Evolutionary conservation across 2,888 invertebrate genomes (phyloP).

Genomic region (Ashinkailepas kermadecensis): DNA sequence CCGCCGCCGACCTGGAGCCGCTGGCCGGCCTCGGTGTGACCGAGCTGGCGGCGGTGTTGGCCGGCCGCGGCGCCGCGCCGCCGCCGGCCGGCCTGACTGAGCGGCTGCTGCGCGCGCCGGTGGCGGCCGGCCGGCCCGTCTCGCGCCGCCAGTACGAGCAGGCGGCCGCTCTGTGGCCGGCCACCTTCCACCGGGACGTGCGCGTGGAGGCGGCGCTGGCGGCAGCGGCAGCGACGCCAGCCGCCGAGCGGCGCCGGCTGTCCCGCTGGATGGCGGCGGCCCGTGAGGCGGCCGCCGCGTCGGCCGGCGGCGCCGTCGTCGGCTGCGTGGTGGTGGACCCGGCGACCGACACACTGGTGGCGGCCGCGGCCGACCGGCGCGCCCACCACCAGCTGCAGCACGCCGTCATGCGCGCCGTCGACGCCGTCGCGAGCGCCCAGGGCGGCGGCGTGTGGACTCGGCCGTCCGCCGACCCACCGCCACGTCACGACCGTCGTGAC

Average conservation of each 20-base stretch:
- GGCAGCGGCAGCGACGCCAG: constrained; percentile 37
- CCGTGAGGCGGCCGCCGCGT: background rate
- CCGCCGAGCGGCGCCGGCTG: constrained; percentile 24
- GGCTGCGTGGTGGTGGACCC: constrained; percentile 64
- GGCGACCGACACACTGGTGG: constrained; percentile 49
- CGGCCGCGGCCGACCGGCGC: constrained; percentile 54
- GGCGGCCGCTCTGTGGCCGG: constrained; percentile 62
- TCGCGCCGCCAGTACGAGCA: constrained; percentile 58
- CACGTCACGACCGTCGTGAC: background rate
- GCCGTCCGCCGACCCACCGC: constrained; percentile 30
- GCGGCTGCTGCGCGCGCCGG: constrained; percentile 24
- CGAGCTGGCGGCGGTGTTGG: constrained; percentile 23
- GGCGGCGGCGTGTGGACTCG: constrained; percentile 60
- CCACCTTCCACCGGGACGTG: constrained; percentile 73
- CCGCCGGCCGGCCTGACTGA: background rate
- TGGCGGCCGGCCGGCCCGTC: constrained; percentile 56
- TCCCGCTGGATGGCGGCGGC: constrained; percentile 26
- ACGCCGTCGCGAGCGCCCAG: constrained; percentile 74
- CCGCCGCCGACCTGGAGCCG: constrained; percentile 67
- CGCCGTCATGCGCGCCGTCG: constrained; percentile 74
- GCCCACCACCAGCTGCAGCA: constrained; percentile 64
- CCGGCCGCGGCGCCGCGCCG: constrained; percentile 24
- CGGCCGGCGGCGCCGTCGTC: constrained; percentile 39
- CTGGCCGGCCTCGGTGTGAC: constrained; percentile 34
- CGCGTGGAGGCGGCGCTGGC: constrained; percentile 57